Base-by-base conservation (phyloP, 2,113 vertebrate genomes). In the Chaetodon trifascialis region DNA sequence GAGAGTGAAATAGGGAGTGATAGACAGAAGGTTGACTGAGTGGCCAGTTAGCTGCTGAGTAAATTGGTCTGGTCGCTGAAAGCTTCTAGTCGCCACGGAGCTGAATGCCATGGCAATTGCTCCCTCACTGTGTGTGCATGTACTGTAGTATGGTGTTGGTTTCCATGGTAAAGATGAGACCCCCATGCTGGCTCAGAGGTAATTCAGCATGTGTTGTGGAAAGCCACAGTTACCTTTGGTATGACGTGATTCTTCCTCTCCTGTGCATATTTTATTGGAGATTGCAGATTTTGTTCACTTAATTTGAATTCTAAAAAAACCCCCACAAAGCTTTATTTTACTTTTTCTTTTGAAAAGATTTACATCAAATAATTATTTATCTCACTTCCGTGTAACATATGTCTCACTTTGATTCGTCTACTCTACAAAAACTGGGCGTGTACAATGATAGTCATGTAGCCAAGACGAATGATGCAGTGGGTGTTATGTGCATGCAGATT, bases 101-200 rank as follows among this genome's bases (percentile, higher is more conserved):
- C 88, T 86, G 88, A 92, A 92, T 94, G 88, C 90, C 90, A 93
- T 94, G 90, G 94, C 85, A 90, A 94, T 93, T 83, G 78, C 86
- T 89, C 86, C 83, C 82, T 79, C 76, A 47, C 72, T 86, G 89
- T 79, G 82, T 70, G 82, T 93, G 92, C 77, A 76, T 91, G 80
- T 91, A 79, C 71, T 87, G 66, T 91, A 83, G 88, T 83, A 88
- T 91, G 92, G 83, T 93, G 93, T 92, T 93, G 88, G 94, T 95
- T 93, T 92, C 93, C 94, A 94, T 95, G 94, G 95, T 88, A 93
- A 94, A 93, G 81, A 88, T 88, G 91, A 87, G 90, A 90, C 80
- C 83, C 71, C 82, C 38, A 55, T 83, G 89, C 91, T 86, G 91
- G 88, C 88, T 94, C 85, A 87, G 73, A 82, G 80, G 87, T 92